Conservation (phyloP, 2,797 vertebrate species). For the Helicolenus hilgendorfi region DNA sequence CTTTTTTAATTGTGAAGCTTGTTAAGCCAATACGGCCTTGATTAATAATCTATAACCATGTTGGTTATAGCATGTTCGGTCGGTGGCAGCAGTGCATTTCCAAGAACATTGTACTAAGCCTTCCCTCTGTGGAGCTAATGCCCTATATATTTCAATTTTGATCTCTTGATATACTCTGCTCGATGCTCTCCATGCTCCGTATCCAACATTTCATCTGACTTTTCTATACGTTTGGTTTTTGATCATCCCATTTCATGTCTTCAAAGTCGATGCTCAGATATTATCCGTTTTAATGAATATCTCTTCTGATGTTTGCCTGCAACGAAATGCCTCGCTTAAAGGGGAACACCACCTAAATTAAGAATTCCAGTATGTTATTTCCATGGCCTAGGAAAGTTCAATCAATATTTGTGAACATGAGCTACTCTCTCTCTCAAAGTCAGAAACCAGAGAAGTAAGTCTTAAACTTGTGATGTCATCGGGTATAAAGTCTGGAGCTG, state of each 20-base stretch:
- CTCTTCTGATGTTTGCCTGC: slow-evolving; percentile 59
- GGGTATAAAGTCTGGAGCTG: no score
- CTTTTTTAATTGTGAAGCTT: slow-evolving; percentile 23
- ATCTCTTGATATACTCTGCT: slow-evolving; percentile 26
- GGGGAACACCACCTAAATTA: neutral
- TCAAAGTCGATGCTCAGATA: slow-evolving; percentile 61
- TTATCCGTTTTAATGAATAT: slow-evolving; percentile 63
- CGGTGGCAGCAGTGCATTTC: slow-evolving; percentile 27
- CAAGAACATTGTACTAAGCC: neutral
- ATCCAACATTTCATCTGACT: slow-evolving; percentile 55
- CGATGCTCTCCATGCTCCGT: slow-evolving; percentile 39
- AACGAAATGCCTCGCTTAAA: slow-evolving; percentile 26
- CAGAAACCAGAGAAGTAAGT: no score
- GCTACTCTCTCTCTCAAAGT: no score
- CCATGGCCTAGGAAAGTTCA: no score
- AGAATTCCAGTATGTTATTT: neutral
- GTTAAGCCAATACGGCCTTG: slow-evolving; percentile 18
- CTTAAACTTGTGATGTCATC: no score
- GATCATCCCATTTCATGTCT: slow-evolving; percentile 55
- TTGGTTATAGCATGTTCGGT: slow-evolving; percentile 36
- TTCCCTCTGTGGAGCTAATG: slow-evolving; percentile 7
- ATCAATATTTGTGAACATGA: no score
- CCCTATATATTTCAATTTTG: slow-evolving; percentile 49
- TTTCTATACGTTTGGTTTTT: slow-evolving; percentile 56
- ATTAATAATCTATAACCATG: slow-evolving; percentile 51